These are phyloP conservation scores for Coleophora deauratella DNA, from an alignment of 2,888 invertebrate genomes.

Conservation along the genomic window DNA sequence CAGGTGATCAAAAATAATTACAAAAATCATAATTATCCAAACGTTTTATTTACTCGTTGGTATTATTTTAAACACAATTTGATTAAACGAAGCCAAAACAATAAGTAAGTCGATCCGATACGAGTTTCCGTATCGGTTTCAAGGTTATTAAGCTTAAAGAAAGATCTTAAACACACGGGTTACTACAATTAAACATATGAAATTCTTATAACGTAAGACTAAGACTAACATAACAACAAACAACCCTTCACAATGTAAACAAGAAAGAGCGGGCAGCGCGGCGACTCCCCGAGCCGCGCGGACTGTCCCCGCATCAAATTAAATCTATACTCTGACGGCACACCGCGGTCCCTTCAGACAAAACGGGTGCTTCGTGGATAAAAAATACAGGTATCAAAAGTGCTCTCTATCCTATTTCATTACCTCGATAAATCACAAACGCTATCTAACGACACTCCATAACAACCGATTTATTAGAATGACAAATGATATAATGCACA, in stretches of 20 bases:
- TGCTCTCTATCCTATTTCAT: conserved; percentile 24
- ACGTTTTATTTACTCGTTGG: conserved; percentile 70
- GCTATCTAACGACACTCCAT: conserved; percentile 33
- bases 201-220: conserved; percentile 61
- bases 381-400: conserved; percentile 36
- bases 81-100: conserved; percentile 65
- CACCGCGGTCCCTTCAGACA: conserved; percentile 8
- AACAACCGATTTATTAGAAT: conserved; percentile 23
- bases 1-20: conserved; percentile 69
- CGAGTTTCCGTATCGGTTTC: conserved; percentile 55
- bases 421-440: conserved; percentile 32
- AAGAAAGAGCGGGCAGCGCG: conserved; percentile 28
- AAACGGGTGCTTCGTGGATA: conserved; percentile 22
- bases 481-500: conserved; percentile 6
- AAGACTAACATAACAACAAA: conserved; percentile 68
- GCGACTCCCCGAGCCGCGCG: conserved; percentile 8
- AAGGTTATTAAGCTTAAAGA: conserved; percentile 59
- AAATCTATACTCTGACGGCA: conserved; percentile 15
- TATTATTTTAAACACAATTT: conserved; percentile 67
- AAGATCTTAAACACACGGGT: conserved; percentile 58
- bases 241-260: conserved; percentile 51
- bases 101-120: conserved; percentile 49
- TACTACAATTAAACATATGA: conserved; percentile 56
- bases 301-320: conserved; percentile 8
- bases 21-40: conserved; percentile 71